Evolutionary conservation across 2,888 invertebrate genomes (phyloP), one percentile per base, ranked within the genome.

Genomic region (Drosophila kanekoi): DNA sequence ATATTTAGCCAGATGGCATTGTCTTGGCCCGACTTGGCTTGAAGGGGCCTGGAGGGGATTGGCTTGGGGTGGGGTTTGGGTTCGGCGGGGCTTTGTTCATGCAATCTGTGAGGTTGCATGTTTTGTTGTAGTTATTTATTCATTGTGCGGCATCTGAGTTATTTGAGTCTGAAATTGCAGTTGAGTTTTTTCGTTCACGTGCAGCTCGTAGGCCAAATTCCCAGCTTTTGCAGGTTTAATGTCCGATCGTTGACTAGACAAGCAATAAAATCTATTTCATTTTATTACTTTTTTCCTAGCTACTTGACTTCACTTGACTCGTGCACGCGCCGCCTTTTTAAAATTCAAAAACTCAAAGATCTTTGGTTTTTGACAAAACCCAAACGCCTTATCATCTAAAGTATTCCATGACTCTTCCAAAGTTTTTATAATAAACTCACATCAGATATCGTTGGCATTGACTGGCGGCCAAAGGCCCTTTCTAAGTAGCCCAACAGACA

Each of bases 201-300:
- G 72, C 74, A 59, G 53, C 40, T 57, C 64, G 54, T 44, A 44
- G 57, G 52, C 60, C 79, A 61, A 84, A 79, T 82, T 83, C 83
- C 83, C 88, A 83, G 69, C 73, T 80, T 51, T 68, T 71, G 74
- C 88, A 83, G 72, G 83, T 83, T 83, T 83, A 83, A 87, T 77
- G 82, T 79, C 82, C 87, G 82, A 83, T 81, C 54, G 43, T 56
- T 11, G 54, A 35, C 35, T 37, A 54, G 23, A 33, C 45, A 4
- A 13, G 11, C 35, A 4, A 35, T 13, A 11, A 35, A 35, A 35
- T 35, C 35, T 13, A 13, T 11, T 33, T 14, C 43, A 35, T 59
- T 69, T 70, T 57, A 77, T 62, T 56, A 38, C 49, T 41, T 33
- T 23, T 47, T 16, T 16, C 33, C 38, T 37, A 48, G 53, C 9